A percentile compares a stretch with the other conserved stretches of the same genome.
These are phyloP conservation scores for Cichladusa arquata DNA, from an alignment of 2,113 vertebrate species.

Conservation along the genomic window DNA sequence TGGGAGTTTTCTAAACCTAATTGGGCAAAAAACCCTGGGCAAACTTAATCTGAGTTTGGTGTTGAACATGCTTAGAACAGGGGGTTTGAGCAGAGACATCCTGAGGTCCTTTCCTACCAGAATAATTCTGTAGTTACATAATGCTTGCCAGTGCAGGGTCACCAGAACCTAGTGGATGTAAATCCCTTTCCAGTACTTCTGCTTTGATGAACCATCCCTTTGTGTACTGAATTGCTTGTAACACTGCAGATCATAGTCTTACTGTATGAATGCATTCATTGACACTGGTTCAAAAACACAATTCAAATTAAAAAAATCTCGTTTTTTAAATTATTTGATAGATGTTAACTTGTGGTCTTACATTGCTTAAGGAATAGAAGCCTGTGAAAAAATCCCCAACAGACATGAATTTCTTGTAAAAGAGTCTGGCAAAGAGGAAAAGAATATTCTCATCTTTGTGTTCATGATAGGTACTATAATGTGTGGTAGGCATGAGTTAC, in stretches of 20 bases:
- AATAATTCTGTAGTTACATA: neutral
- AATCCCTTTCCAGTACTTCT: neutral
- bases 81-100: neutral
- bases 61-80: neutral
- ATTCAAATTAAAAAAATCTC: neutral
- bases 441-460: neutral
- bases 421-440: neutral
- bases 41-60: neutral
- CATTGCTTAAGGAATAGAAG: neutral
- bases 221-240: neutral
- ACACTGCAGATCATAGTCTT: neutral
- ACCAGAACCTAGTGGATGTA: neutral
- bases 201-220: neutral
- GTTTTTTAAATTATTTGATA: neutral
- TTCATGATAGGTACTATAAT: neutral
- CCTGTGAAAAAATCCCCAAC: neutral
- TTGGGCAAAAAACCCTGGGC: neutral
- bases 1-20: neutral
- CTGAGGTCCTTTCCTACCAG: neutral
- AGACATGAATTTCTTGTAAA: neutral
- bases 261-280: neutral
- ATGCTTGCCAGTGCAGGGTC: neutral
- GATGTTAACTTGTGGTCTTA: neutral
- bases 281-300: neutral
- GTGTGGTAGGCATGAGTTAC: neutral